These are phyloP conservation scores for Pocillopora verrucosa DNA, from an alignment of 64 coral and sea anemone genomes.

Conservation along the genomic window DNA sequence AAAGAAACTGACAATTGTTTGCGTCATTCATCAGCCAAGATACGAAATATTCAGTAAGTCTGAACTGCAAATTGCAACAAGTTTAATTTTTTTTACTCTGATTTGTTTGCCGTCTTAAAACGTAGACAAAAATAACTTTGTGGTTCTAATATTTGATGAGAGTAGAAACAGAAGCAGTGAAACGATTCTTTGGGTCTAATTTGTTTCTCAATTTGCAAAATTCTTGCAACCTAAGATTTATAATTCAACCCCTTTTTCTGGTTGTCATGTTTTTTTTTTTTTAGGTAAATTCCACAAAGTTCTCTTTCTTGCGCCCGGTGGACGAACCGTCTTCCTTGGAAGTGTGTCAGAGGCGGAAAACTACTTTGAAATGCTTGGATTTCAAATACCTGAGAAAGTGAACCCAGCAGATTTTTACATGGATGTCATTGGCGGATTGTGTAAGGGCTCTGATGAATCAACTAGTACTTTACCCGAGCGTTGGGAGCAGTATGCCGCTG, in stretches of 20 bases:
- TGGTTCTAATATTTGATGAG: too few species aligned
- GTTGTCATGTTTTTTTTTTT: background rate
- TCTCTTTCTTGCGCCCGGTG: conserved; percentile 77
- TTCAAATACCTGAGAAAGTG: conserved; percentile 60
- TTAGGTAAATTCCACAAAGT: conserved; percentile 78
- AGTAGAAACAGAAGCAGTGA: too few species aligned
- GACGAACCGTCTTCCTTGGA: conserved; percentile 79
- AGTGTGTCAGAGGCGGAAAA: conserved; percentile 51
- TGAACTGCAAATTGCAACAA: background rate
- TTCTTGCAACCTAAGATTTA: too few species aligned
- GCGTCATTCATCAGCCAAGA: conserved; percentile 90
- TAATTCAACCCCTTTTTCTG: too few species aligned
- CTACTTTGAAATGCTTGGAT: conserved; percentile 58
- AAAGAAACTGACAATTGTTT: conserved; percentile 73
- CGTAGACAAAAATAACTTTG: too few species aligned
- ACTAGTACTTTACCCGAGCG: conserved; percentile 26
- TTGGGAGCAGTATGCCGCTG: conserved; percentile 32
- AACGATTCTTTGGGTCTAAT: too few species aligned
- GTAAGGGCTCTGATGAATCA: conserved; percentile 11
- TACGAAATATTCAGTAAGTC: conserved; percentile 91
- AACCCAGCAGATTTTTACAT: conserved; percentile 95
- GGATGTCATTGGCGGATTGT: conserved; percentile 83
- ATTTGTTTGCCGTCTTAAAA: too few species aligned
- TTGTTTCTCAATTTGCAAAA: too few species aligned
- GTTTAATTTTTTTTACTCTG: background rate